Base-by-base conservation (phyloP, 2,888 invertebrate genomes). In the Andrena bicolor region DNA sequence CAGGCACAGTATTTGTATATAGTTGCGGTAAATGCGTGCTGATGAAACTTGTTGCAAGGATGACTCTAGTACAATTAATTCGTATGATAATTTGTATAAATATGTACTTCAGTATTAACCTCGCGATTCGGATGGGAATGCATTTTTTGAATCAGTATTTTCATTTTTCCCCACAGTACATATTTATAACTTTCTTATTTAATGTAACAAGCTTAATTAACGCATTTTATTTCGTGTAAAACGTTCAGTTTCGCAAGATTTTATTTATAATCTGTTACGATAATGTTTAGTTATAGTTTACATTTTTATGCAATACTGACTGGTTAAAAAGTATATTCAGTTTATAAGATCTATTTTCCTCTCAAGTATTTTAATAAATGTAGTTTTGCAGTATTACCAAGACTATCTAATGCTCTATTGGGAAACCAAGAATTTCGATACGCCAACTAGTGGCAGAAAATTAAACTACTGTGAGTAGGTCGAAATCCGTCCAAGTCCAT, bases 291-390 rank as follows among this genome's bases (percentile, higher is more conserved):
- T 61, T 60, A 8, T 70, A 66, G 70, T 72, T 71, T 66, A 71
- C 32, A 53, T 56, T 28, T 79, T 72, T 68, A 76, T 76, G 58
- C 49, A 65, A 76, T 70, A 71, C 61, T 26, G 58, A 66, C 51
- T 41, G 53, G 23, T 48, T 32, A 53, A 32, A 60, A 32, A 49
- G 51, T 49, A 53, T 76, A 60, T 64, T 56, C 32, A 48, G 41
- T 66, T 70, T 49, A 58, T 64, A 70, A 41, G 41, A 41, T 16
- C 16, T 1, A 41, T 41, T 0, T 41, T 16, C 41, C 16, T 41
- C 16, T 16, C 5, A 4, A 41, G 41, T 41, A 41, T 41, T 41
- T 41, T 41, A 41, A 41, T 41, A 41, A 41, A 41, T 41, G 41
- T 16, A 16, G 4, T 41, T 41, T 41, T 41, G 4, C n/a, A n/a